These are phyloP conservation scores for Montipora foliosa DNA, from an alignment of 64 coral and sea anemone genomes.

Conservation along the genomic window DNA sequence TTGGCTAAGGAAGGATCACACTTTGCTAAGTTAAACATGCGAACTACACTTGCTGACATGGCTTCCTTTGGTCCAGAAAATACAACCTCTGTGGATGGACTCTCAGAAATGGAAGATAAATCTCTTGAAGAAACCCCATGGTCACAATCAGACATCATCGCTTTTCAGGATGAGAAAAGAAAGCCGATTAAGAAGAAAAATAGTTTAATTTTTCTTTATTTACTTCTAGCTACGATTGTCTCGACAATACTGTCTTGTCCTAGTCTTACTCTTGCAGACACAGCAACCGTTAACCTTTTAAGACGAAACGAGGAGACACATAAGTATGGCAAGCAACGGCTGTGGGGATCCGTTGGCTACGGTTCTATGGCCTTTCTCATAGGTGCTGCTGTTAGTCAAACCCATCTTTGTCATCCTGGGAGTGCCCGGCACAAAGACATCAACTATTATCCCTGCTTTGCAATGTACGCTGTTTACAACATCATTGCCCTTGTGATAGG, in stretches of 20 bases:
- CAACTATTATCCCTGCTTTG: conserved; percentile 96
- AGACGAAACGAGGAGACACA: conserved; percentile 88
- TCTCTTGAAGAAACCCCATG: conserved; percentile 84
- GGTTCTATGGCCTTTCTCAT: conserved; percentile 94
- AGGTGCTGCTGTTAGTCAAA: conserved; percentile 88
- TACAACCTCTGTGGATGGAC: conserved; percentile 42
- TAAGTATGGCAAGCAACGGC: conserved; percentile 92
- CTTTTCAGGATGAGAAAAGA: conserved; percentile 53
- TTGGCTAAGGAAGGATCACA: background rate
- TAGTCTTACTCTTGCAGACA: conserved; percentile 89
- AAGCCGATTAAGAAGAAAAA: conserved; percentile 44
- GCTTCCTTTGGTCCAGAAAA: background rate
- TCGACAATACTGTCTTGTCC: conserved; percentile 91
- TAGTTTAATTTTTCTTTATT: conserved; percentile 73
- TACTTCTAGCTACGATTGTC: conserved; percentile 90
- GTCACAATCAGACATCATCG: conserved; percentile 78
- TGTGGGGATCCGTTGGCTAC: conserved; percentile 96
- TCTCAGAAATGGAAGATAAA: conserved; percentile 72
- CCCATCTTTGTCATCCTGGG: conserved; percentile 91
- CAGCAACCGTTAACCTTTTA: conserved; percentile 91
- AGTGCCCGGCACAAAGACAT: conserved; percentile 87
- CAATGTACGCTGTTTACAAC: conserved; percentile 76
- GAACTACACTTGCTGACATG: background rate
- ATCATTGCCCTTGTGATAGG: conserved; percentile 79
- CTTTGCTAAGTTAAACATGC: background rate